Conservation (phyloP, 2,888 invertebrate genomes). For the Eupithecia subfuscata region DNA sequence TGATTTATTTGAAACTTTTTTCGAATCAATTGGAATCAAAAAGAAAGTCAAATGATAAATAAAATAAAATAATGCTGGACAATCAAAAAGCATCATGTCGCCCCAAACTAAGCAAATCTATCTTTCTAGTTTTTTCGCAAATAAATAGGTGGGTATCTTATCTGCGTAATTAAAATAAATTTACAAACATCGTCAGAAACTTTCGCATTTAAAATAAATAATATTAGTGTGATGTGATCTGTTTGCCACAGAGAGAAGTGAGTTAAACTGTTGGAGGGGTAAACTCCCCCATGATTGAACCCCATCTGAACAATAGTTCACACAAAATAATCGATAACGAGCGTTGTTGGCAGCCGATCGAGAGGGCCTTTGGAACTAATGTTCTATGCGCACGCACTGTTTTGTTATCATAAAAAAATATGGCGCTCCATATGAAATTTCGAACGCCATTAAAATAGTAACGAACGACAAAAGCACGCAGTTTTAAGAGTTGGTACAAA, state of each 20-base stretch:
- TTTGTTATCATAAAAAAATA: constrained; percentile 29
- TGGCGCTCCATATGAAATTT: background rate
- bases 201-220: background rate
- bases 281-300: constrained; percentile 75
- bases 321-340: constrained; percentile 75
- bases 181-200: background rate
- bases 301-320: constrained; percentile 78
- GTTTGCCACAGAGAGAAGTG: constrained; percentile 34
- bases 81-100: no score
- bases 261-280: constrained; percentile 44
- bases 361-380: constrained; percentile 41
- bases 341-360: constrained; percentile 47
- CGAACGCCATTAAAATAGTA: constrained; percentile 11
- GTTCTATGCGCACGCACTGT: constrained; percentile 53
- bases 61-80: no score
- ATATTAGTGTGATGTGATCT: constrained; percentile 15
- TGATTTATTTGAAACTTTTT: background rate
- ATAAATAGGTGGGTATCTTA: no score
- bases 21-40: no score
- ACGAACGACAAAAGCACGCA: background rate
- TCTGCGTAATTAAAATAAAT: no score
- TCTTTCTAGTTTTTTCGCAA: background rate
- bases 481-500: background rate
- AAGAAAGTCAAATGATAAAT: no score
- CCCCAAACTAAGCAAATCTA: no score